Evolutionary conservation across 2,888 invertebrate genomes (phyloP).

Genomic region (Cataglyphis altisquamis): DNA sequence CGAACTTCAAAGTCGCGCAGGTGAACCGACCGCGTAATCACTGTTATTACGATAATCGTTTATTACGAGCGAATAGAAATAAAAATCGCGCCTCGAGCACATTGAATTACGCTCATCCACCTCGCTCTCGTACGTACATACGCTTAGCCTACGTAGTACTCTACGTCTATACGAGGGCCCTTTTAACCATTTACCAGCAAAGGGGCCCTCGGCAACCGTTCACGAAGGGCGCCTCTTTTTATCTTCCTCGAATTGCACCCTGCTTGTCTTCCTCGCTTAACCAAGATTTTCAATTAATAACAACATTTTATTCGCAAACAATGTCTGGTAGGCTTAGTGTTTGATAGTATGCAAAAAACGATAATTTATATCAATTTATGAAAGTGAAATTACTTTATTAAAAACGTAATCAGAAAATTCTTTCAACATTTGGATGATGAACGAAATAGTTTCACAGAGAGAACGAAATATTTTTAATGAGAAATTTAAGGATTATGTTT

Average conservation of each 20-base stretch:
- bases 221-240: constrained; percentile 14
- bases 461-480: background rate
- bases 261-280: constrained; percentile 18
- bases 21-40: constrained; percentile 72
- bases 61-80: constrained; percentile 77
- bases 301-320: background rate
- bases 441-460: background rate
- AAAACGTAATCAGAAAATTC: background rate
- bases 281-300: constrained; percentile 32
- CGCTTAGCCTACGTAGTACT: constrained; percentile 37
- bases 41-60: constrained; percentile 81
- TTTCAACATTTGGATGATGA: background rate
- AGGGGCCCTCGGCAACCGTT: constrained; percentile 6
- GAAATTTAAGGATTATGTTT: background rate
- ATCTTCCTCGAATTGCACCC: constrained; percentile 13
- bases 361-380: background rate
- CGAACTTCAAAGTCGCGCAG: constrained; percentile 56
- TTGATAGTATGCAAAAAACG: background rate
- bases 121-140: constrained; percentile 39
- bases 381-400: background rate
- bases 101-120: constrained; percentile 67
- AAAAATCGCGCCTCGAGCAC: constrained; percentile 73
- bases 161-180: constrained; percentile 32
- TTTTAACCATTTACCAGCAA: constrained; percentile 26
- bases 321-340: background rate